These are phyloP conservation scores for Pseudomyrmex gracilis DNA, from an alignment of 1,140 invertebrate species.

Conservation along the genomic window DNA sequence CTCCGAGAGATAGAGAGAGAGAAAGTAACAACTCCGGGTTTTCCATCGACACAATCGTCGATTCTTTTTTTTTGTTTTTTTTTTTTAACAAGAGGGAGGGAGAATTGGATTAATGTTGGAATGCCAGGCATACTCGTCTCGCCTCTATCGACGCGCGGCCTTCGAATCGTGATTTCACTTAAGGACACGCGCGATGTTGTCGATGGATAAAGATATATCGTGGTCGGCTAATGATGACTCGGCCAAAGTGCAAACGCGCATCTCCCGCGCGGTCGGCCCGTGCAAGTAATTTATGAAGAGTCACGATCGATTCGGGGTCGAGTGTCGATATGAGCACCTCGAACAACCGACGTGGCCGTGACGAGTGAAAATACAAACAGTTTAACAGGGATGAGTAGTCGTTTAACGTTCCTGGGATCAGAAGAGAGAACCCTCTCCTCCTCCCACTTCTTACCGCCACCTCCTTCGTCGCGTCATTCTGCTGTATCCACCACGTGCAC, in stretches of 20 bases:
- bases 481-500: slow-evolving; percentile 27
- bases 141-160: slow-evolving; percentile 7
- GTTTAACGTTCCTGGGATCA: slow-evolving; percentile 79
- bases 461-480: slow-evolving; percentile 23
- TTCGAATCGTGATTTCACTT: slow-evolving; percentile 72
- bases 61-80: neutral
- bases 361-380: slow-evolving; percentile 85
- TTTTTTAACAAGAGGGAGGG: neutral
- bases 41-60: neutral
- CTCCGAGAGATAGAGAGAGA: neutral
- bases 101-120: slow-evolving; percentile 61
- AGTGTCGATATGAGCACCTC: slow-evolving; percentile 81
- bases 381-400: slow-evolving; percentile 85
- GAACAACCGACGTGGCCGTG: slow-evolving; percentile 75
- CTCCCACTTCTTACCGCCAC: slow-evolving; percentile 4
- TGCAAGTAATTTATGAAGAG: slow-evolving; percentile 74
- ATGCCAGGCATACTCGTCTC: slow-evolving; percentile 2
- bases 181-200: slow-evolving; percentile 76
- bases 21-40: too few species aligned
- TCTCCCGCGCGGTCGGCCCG: slow-evolving; percentile 2
- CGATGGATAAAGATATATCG: slow-evolving; percentile 82
- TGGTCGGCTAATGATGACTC: slow-evolving; percentile 77
- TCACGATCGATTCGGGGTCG: slow-evolving; percentile 76
- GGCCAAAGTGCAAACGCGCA: slow-evolving; percentile 68
- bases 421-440: slow-evolving; percentile 64